phyloP scores from a whole-genome alignment of 2,888 invertebrate genomes.

The Plusia festucae region DNA sequence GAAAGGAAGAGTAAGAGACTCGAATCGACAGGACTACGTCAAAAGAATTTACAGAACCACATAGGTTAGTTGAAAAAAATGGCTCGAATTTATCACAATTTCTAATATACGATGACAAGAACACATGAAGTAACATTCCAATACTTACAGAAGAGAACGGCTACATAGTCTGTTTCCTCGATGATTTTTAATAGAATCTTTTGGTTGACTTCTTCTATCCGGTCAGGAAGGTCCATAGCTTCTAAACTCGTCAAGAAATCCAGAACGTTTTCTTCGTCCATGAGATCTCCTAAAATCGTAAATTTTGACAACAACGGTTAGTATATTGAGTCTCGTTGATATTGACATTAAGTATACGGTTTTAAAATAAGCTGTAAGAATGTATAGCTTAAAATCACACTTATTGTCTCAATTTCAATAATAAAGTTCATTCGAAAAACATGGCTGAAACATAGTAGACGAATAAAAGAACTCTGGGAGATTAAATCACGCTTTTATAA shows the following conservation, averaged over 20 bases:
- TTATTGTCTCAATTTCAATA: constrained; percentile 12
- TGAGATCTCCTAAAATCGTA: constrained; percentile 94
- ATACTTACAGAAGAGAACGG: constrained; percentile 98
- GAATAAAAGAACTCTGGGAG: constrained; percentile 35
- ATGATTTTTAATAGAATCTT: constrained; percentile 97
- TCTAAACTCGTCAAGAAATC: constrained; percentile 98
- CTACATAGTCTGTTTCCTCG: constrained; percentile 97
- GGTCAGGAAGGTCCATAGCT: constrained; percentile 98
- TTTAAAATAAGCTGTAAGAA: constrained; percentile 8
- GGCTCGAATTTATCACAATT: constrained; percentile 81
- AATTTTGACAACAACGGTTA: constrained; percentile 28
- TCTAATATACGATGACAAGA: constrained; percentile 76
- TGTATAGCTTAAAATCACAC: constrained; percentile 3
- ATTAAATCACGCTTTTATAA: constrained; percentile 54
- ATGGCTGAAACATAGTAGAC: constrained; percentile 22
- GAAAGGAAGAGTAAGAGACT: constrained; percentile 64
- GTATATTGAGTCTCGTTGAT: constrained; percentile 3
- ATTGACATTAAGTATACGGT: neutral
- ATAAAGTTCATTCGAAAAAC: constrained; percentile 10
- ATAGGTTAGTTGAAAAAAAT: constrained; percentile 84
- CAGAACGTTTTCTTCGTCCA: constrained; percentile 97
- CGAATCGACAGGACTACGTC: constrained; percentile 74
- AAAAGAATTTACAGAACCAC: constrained; percentile 73
- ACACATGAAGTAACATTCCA: constrained; percentile 60
- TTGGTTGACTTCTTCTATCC: constrained; percentile 98